Percentiles rank a stretch among this genome's conserved stretches.
Evolutionary conservation across 2,888 invertebrate species (phyloP).

Genomic region (Apoda limacodes): DNA sequence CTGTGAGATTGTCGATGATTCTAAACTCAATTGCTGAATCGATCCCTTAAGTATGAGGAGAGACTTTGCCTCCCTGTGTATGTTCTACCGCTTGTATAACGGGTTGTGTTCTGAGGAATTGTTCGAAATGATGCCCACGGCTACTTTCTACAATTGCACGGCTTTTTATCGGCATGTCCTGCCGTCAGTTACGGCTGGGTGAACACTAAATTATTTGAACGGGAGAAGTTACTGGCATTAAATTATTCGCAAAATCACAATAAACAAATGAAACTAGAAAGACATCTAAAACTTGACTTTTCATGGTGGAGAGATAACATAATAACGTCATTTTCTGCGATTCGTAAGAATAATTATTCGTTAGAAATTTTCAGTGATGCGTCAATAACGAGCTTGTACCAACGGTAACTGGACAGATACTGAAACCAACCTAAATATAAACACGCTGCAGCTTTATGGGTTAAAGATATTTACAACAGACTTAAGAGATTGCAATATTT

Average conservation of each 20-base stretch:
- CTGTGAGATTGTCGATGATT: no score
- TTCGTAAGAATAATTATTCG: slow-evolving; percentile 1
- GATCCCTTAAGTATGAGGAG: no score
- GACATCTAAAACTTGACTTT: slow-evolving; percentile 4
- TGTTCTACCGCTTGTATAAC: no score
- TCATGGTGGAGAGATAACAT: slow-evolving; percentile 9
- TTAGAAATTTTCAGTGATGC: slow-evolving; percentile 7
- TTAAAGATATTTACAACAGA: slow-evolving; percentile 5
- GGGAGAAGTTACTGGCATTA: slow-evolving; percentile 1
- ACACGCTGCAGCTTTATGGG: slow-evolving; percentile 7
- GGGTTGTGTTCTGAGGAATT: no score
- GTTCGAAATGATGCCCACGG: no score
- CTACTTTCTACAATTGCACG: no score
- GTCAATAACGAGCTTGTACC: slow-evolving; percentile 6
- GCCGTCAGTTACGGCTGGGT: slow-evolving; percentile 12
- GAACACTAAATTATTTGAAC: slow-evolving; percentile 11
- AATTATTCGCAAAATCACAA: no score
- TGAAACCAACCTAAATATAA: slow-evolving; percentile 8
- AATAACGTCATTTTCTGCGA: not conserved
- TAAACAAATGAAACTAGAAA: no score
- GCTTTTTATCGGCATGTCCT: slow-evolving; percentile 9
- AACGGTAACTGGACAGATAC: slow-evolving; percentile 7
- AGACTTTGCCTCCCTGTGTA: no score
- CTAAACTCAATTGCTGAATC: slow-evolving; percentile 10
- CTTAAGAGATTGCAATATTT: slow-evolving; percentile 5